Base-by-base conservation (phyloP, 2,888 invertebrate species). In the Latrodectus elegans region DNA sequence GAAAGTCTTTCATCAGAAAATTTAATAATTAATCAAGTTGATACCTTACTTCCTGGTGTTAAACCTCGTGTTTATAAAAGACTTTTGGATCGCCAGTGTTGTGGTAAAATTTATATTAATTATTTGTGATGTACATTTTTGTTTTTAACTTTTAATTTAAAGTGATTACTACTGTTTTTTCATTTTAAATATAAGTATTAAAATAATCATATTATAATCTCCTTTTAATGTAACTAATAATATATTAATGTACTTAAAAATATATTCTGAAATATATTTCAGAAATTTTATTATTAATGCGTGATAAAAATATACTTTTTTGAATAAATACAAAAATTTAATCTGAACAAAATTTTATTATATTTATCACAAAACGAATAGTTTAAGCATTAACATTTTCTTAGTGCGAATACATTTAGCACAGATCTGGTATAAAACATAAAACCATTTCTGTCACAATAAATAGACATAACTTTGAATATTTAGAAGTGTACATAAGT, bases 61-160 rank as follows among this genome's bases (percentile, higher is more conserved):
- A 95, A 94, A 91, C 92, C 95, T 0, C 95, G 94, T 91, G 93
- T 94, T 9, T 96, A 97, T 92, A 94, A 94, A 89, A 95, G 95
- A 1, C 92, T 97, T 55, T 92, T 96, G 92, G 93, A 95, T 90
- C 94, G 97, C 90, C 94, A 94, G 72, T 95, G 94, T 88, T 97
- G 97, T 92, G 95, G 97, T 97, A 93, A 94, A 94, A 94, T 90
- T 81, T 6, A 38, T 38, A 38, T 38, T 38, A 38, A 38, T 38
- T 38, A 12, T 76, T 71, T 68, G 52, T 51, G 80, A 76, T 81
- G 74, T 68, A 70, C n/a, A 72, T 72, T 12, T 38, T 15, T 72
- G 15, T 72, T n/a, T 14, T 72, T 51, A 49, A 10, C n/a, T 49
- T 8, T 71, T 71, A 14, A 51, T 72, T 38, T 38, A 0, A 9